Conservation (phyloP, 2,797 vertebrate species). For the Yasuhikotakia modesta region DNA sequence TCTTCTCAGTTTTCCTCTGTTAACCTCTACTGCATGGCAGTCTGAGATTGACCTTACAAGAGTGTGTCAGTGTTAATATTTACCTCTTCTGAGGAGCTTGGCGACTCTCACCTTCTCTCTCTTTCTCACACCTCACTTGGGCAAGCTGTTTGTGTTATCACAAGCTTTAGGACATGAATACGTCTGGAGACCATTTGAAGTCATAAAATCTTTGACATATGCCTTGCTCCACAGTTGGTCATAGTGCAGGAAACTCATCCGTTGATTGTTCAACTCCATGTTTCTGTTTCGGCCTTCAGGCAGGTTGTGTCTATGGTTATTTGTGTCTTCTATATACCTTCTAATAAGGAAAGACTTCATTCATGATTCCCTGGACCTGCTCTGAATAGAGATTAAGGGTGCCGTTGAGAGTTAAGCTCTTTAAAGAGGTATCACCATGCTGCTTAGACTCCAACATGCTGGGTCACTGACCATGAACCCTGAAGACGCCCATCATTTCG, state of each 20-base stretch:
- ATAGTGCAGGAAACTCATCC: not conserved
- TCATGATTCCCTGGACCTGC: conserved; percentile 72
- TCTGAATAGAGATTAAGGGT: conserved; percentile 82
- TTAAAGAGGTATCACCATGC: conserved; percentile 75
- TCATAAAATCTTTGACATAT: conserved; percentile 8
- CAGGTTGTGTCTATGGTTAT: not conserved
- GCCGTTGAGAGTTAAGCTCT: conserved; percentile 80
- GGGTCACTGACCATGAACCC: conserved; percentile 73
- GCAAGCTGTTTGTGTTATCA: conserved; percentile 33
- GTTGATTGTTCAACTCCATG: not conserved
- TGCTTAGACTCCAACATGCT: conserved; percentile 74
- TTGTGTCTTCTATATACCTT: not conserved
- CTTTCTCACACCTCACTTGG: conserved; percentile 31
- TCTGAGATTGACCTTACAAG: conserved; percentile 78
- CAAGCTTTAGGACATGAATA: not conserved
- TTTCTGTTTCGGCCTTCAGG: no score
- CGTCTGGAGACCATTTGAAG: not conserved
- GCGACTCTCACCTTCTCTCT: conserved; percentile 47
- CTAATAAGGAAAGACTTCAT: not conserved
- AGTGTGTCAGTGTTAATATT: conserved; percentile 85
- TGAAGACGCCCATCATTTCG: conserved; percentile 50
- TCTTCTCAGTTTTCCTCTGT: conserved; percentile 53
- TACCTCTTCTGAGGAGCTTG: conserved; percentile 69
- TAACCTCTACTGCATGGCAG: conserved; percentile 55
- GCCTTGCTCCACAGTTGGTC: not conserved